Conservation (phyloP, 2,888 invertebrate species). For the Dryobota labecula region DNA sequence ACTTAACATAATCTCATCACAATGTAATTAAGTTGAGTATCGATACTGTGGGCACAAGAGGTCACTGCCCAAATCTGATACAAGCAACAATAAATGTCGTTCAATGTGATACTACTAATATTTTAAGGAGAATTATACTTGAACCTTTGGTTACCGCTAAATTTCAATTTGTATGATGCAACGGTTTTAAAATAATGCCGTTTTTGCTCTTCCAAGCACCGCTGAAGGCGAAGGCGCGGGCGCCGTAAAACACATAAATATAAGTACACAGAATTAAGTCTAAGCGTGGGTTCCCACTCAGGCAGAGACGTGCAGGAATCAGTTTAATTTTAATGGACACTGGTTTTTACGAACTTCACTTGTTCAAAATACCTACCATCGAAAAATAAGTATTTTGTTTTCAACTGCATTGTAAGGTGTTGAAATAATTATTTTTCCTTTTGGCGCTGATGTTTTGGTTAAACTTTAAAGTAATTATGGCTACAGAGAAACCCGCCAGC, state of each 20-base stretch:
- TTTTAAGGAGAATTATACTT: not conserved
- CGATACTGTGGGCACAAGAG: too few species aligned
- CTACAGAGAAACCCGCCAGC: conserved; percentile 11
- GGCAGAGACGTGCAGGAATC: not conserved
- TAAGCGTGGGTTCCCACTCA: not conserved
- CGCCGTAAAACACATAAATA: not conserved
- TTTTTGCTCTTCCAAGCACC: conserved; percentile 2
- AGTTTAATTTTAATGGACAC: not conserved
- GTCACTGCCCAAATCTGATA: not conserved
- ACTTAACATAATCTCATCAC: not conserved
- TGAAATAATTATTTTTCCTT: not conserved
- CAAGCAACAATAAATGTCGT: not conserved
- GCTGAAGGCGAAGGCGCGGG: not conserved
- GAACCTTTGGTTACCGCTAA: not conserved
- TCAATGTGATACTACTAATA: not conserved
- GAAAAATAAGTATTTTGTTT: not conserved
- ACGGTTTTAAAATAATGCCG: conserved; percentile 6
- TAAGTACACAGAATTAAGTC: not conserved
- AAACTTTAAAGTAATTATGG: conserved; percentile 2
- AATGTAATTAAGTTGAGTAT: not conserved
- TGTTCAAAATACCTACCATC: not conserved
- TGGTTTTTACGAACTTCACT: not conserved
- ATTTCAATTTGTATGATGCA: not conserved
- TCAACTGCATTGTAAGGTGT: not conserved
- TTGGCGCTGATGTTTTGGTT: conserved; percentile 1